Base-by-base conservation (phyloP, 2,888 invertebrate genomes). In the Stenotaenia linearis region DNA sequence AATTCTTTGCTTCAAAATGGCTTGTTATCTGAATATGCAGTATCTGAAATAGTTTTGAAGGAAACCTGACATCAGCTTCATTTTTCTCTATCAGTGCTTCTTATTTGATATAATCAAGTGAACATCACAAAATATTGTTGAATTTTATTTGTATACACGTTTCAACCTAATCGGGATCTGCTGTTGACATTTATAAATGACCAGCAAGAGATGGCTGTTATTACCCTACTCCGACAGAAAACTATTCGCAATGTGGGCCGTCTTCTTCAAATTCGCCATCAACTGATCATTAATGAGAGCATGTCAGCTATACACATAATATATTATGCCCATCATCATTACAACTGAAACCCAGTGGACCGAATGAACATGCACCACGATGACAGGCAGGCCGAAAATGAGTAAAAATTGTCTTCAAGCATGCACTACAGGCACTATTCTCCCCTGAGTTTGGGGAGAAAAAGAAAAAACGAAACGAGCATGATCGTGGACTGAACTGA, bases 231-330 rank as follows among this genome's bases (percentile, higher is more conserved):
- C 0, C 50, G 21, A 69, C 69, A 69, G 25, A 69, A 56, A 69
- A 69, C 69, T 69, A 69, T 69, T 69, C 69, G 25, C 25, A 1
- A 23, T 69, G 4, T 69, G 10, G 15, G 23, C 28, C 69, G 12
- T 7, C 23, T 61, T 61, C 61, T 28, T 69, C 69, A 28, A n/a
- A 69, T 28, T 69, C 28, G n/a, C 69, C 69, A 69, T 69, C 69
- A 69, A 25, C 69, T 23, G 69, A 69, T 69, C 69, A 69, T 25
- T 69, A 69, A 69, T 69, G 69, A 69, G 69, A 69, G 69, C 69
- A 69, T 69, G 69, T 69, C 69, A 69, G 69, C 69, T 69, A 69
- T 69, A 69, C 69, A 69, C 69, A 69, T 69, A 69, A 69, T 69
- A 69, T 69, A 69, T 69, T 69, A 69, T 28, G 69, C 69, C 69